Percentiles rank a stretch among this genome's conserved stretches.
Conservation (phyloP, 2,113 vertebrate species). For the Mellivora capensis region DNA sequence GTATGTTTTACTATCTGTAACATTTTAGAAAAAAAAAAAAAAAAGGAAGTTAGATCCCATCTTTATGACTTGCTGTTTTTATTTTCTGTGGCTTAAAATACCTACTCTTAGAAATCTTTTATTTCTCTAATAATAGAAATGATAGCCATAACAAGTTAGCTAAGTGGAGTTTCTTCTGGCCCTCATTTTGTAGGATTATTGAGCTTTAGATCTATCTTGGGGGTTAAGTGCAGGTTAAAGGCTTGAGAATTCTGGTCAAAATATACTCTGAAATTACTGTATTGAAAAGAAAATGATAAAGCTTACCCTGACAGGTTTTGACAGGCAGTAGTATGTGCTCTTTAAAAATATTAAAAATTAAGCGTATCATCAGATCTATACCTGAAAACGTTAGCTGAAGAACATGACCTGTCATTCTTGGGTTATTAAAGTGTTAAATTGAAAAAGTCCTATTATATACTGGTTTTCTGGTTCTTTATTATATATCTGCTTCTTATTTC, state of each 20-base stretch:
- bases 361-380: background rate
- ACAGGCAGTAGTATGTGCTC: background rate
- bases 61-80: background rate
- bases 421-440: background rate
- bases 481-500: background rate
- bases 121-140: background rate
- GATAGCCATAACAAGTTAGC: background rate
- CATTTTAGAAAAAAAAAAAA: slow-evolving; percentile 15
- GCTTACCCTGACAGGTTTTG: background rate
- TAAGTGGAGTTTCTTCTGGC: background rate
- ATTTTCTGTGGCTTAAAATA: slow-evolving; percentile 17
- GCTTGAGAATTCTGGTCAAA: background rate
- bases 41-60: background rate
- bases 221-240: background rate
- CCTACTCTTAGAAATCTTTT: background rate
- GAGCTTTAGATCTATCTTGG: background rate
- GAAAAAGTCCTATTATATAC: background rate
- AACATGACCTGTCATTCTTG: background rate
- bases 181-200: background rate
- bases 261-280: background rate
- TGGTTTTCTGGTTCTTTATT: background rate
- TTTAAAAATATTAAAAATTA: background rate
- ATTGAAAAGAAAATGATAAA: slow-evolving; percentile 9
- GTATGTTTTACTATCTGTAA: background rate
- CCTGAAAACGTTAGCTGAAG: background rate